Evolutionary conservation across 2,797 vertebrate genomes (phyloP).

Genomic region (Danio aesculapii): DNA sequence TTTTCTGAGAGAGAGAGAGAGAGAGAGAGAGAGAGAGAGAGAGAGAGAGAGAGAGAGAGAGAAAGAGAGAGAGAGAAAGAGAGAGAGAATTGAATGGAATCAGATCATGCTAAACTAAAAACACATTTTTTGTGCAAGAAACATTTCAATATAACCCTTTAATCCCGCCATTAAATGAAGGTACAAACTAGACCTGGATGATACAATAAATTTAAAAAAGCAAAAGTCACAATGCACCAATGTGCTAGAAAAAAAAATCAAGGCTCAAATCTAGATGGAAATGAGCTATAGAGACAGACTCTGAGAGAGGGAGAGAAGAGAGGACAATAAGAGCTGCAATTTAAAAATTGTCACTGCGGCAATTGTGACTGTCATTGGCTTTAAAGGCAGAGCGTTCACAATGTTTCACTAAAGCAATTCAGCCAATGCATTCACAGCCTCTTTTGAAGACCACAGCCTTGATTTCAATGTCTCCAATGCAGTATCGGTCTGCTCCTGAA

Average conservation of each 20-base stretch:
- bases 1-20: too few relatives aligned
- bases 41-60: too few relatives aligned
- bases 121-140: background rate
- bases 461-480: background rate
- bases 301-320: background rate
- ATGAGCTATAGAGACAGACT: background rate
- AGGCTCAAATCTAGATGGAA: constrained; percentile 8
- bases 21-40: too few relatives aligned
- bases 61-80: too few relatives aligned
- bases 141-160: background rate
- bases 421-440: background rate
- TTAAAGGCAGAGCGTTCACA: background rate
- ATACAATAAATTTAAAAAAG: background rate
- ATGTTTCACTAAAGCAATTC: constrained; percentile 11
- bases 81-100: too few relatives aligned
- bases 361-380: constrained; percentile 1
- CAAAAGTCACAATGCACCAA: background rate
- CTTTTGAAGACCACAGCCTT: background rate
- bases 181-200: background rate
- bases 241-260: background rate
- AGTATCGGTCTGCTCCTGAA: background rate
- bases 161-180: background rate
- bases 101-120: too few relatives aligned
- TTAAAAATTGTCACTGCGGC: background rate
- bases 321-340: constrained; percentile 4